Evolutionary conservation across 2,797 vertebrate species (phyloP).

Genomic region (Hypotaenidia okinawae): DNA sequence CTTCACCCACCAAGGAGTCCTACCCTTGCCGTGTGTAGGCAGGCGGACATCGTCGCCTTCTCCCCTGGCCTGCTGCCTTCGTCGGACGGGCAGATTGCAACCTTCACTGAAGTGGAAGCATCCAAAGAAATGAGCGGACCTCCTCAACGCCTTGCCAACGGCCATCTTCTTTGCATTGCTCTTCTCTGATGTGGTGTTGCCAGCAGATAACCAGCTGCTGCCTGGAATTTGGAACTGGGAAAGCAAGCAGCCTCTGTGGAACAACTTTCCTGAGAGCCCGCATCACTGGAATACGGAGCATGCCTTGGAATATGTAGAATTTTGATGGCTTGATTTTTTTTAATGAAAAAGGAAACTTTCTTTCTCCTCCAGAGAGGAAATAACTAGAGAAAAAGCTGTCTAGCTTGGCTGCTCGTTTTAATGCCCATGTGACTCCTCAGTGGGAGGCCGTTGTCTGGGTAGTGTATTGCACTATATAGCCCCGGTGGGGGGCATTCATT

Average conservation of each 20-base stretch:
- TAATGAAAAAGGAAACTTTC: not conserved
- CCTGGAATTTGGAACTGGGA: not conserved
- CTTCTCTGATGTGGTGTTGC: not conserved
- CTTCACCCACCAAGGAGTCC: accelerated
- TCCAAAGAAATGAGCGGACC: not conserved
- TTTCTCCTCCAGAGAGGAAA: not conserved
- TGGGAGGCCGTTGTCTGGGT: accelerated
- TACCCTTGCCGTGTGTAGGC: not conserved
- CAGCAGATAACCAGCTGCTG: not conserved
- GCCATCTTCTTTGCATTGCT: not conserved
- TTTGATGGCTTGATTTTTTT: not conserved
- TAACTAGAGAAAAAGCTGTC: not conserved
- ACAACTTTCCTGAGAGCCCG: not conserved
- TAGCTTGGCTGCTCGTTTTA: not conserved
- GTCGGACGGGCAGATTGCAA: not conserved
- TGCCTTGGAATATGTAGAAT: no score
- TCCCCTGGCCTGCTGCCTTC: not conserved
- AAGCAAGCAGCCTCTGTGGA: not conserved
- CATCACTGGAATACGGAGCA: not conserved
- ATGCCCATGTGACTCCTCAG: not conserved
- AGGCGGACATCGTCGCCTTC: accelerated
- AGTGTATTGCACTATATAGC: not conserved
- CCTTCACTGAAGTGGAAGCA: not conserved
- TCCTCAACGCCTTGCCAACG: not conserved
- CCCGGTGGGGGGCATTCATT: not conserved